These are phyloP conservation scores for Halcyon badia DNA, from an alignment of 2,797 vertebrate species.

Conservation along the genomic window DNA sequence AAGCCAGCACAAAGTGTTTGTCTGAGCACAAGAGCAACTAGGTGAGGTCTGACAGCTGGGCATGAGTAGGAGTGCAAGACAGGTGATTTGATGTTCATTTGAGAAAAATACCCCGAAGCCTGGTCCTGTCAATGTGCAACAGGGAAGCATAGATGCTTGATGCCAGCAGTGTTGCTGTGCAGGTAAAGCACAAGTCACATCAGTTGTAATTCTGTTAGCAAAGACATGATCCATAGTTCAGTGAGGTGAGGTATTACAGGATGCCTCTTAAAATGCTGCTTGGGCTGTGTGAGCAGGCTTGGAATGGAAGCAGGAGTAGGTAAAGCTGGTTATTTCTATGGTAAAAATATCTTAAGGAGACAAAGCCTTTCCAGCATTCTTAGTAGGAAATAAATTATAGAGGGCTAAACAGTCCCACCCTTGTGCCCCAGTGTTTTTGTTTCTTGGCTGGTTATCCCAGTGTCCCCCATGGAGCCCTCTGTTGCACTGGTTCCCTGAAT, in stretches of 20 bases:
- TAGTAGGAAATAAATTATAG: neutral
- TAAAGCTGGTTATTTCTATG: neutral
- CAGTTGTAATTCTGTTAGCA: neutral
- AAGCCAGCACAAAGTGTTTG: neutral
- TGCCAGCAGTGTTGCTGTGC: neutral
- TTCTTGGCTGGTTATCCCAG: neutral
- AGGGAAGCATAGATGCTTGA: neutral
- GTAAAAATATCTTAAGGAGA: neutral
- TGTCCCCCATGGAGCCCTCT: neutral
- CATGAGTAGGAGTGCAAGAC: neutral
- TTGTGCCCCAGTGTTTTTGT: neutral
- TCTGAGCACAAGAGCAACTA: neutral
- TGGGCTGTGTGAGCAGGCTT: neutral
- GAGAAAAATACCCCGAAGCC: neutral
- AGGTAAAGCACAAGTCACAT: neutral
- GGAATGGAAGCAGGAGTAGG: neutral
- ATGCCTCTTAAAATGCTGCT: neutral
- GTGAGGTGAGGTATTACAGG: neutral
- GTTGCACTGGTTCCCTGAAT: neutral
- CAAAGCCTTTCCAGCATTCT: neutral
- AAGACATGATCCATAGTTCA: neutral
- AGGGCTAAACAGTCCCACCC: neutral
- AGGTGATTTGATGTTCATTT: neutral
- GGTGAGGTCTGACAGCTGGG: neutral
- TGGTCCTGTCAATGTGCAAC: neutral